Evolutionary conservation across 2,797 vertebrate species (phyloP), one percentile per base, ranked within the genome.

Genomic region (Phyllotis vaccarum): DNA sequence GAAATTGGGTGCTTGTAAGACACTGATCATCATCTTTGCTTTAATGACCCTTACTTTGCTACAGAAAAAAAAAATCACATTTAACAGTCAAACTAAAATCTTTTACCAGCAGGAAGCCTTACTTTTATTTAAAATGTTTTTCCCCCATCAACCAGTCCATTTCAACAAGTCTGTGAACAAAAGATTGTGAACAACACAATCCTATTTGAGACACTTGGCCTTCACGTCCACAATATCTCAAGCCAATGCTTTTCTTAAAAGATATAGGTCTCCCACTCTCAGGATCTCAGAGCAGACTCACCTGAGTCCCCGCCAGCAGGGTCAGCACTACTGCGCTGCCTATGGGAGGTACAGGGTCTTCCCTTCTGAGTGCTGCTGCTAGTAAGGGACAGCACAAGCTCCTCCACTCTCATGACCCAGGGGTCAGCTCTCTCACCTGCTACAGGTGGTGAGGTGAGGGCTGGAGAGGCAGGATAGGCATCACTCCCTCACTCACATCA

Each of bases 41-140:
- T 93, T 68, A 80, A 56, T 91, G 79, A 62, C 31, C 74, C 80
- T 86, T 66, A 31, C 54, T 70, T 91, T 70, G 76, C 56, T 72
- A 88, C 76, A 89, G 70, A n/a, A n/a, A n/a, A n/a, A 93, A 83
- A 94, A n/a, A 31, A 60, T 91, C 14, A 31, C 54, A 82, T 70
- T 83, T 70, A 82, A 76, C 37, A 54, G n/a, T 6, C 78, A 87
- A 93, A 91, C 76, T 80, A 80, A 93, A 93, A 21, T 29, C 5
- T n/a, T 34, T 93, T 78, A 68, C 2, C n/a, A 81, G 81, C 3
- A 95, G 24, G 74, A 90, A 85, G 37, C 0, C 31, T 79, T 86
- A 70, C 14, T 68, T 54, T 72, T 9, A 60, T 31, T 1, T 17
- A 34, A 76, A 49, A 12, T 58, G 62, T 1, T 81, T 86, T n/a